Percentiles rank a stretch among this genome's conserved stretches.
Evolutionary conservation across 2,888 invertebrate genomes (phyloP).

Genomic region (Acanthacorydalis orientalis): DNA sequence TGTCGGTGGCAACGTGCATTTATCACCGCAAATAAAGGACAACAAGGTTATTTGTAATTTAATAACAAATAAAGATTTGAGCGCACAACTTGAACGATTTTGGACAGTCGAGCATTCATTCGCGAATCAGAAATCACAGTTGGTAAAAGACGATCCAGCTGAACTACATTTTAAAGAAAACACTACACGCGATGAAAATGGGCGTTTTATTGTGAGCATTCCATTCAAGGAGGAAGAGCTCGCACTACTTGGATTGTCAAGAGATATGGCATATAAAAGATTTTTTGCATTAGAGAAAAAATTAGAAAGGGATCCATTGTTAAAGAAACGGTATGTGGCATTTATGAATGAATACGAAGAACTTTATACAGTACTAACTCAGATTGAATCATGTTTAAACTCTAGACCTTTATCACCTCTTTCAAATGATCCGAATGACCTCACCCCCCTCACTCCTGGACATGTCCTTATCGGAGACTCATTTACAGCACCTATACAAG

Average conservation of each 20-base stretch:
- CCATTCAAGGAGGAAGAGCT: constrained; percentile 3
- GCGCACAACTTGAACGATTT: neutral
- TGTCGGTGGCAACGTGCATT: constrained; percentile 4
- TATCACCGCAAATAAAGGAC: neutral
- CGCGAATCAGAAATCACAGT: neutral
- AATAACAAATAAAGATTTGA: neutral
- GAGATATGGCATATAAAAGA: constrained; percentile 4
- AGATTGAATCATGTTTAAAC: no score
- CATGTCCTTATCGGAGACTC: no score
- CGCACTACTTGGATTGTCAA: constrained; percentile 2
- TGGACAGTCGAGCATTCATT: constrained; percentile 4
- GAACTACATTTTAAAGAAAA: constrained; percentile 5
- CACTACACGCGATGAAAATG: neutral
- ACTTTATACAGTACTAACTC: no score
- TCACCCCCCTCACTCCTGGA: no score
- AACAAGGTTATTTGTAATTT: neutral
- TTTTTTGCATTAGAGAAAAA: constrained; percentile 5
- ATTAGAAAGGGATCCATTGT: constrained; percentile 1
- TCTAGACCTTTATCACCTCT: no score
- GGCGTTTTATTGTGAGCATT: constrained; percentile 6
- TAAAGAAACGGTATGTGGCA: constrained; percentile 1
- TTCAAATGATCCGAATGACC: no score
- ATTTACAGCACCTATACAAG: no score
- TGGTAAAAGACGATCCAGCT: constrained; percentile 3
- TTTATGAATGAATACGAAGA: constrained; percentile 7